Base-by-base conservation (phyloP, 2,888 invertebrate species). In the Strigamia crassipes region DNA sequence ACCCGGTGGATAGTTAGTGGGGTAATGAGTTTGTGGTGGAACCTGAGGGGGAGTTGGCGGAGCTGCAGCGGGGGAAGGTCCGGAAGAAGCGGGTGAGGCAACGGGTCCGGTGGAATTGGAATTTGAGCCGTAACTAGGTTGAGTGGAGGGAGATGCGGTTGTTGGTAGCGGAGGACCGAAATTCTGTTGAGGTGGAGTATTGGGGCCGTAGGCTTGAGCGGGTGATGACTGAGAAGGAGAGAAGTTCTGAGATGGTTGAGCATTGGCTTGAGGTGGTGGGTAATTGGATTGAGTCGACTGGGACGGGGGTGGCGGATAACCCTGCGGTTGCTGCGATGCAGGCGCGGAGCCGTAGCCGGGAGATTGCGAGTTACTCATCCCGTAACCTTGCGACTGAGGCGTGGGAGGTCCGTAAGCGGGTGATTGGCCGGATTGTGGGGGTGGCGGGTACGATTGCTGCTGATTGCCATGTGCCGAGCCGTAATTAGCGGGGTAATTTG, bases 341-440 rank as follows among this genome's bases (percentile, higher is more conserved):
- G 82, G 80, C 5, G 83, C 79, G 12, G 83, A 78, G 21, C 81
- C 83, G 79, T 77, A 80, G 34, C 78, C 78, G 31, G 31, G 78
- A 6, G 78, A 77, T 38, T 77, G 78, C 4, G 78, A 34, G 27
- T 38, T 77, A n/a, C 34, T 31, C 38, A 38, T 31, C 38, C 27
- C 78, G 18, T 77, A 77, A 10, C 78, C 38, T 27, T 77, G 78
- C 23, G 78, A n/a, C 78, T 77, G 78, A 18, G 56, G 56, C n/a
- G 56, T 56, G 4, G 78, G 78, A 23, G 78, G 78, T 23, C 78
- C 78, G 38, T 77, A 77, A 6, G 34, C 38, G 4, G 83, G 81
- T 13, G 83, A 78, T 27, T 83, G 83, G 38, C 77, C 81, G 12
- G 82, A 18, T 27, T 82, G 73, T n/a, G 81, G 78, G 10, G 56